These are phyloP conservation scores for Nanorana parkeri DNA, from an alignment of 2,113 vertebrate genomes.

Conservation along the genomic window DNA sequence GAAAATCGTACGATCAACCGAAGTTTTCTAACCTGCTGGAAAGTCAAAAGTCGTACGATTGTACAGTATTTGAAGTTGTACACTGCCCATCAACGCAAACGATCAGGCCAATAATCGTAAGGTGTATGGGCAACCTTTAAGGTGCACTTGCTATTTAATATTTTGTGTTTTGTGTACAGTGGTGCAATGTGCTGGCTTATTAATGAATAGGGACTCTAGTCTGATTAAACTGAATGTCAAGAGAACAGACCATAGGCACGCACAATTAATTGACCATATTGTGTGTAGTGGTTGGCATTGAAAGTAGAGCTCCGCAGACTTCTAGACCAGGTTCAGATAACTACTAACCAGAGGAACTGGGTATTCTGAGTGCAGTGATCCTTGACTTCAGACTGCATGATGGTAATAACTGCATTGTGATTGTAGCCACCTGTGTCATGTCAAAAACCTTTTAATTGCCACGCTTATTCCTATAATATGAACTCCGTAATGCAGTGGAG, in stretches of 20 bases:
- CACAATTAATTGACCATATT: neutral
- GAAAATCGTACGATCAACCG: too few relatives aligned
- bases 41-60: too few relatives aligned
- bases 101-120: too few relatives aligned
- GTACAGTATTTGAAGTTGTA: too few relatives aligned
- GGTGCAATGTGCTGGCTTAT: neutral
- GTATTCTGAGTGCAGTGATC: slow-evolving; percentile 41
- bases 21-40: too few relatives aligned
- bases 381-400: slow-evolving; percentile 46
- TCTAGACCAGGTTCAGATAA: slow-evolving; percentile 5
- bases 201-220: too few relatives aligned
- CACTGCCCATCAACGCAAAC: too few relatives aligned
- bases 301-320: neutral
- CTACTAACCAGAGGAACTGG: slow-evolving; percentile 40
- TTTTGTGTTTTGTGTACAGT: neutral
- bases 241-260: neutral
- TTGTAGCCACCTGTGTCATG: slow-evolving; percentile 54
- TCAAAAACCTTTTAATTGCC: slow-evolving; percentile 39
- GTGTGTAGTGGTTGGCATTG: neutral
- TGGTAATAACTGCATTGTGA: slow-evolving; percentile 50
- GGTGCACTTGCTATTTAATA: neutral
- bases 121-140: too few relatives aligned
- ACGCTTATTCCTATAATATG: slow-evolving; percentile 23
- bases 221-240: too few relatives aligned
- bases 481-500: slow-evolving; percentile 24